These are phyloP conservation scores for Chondrosia reniformis DNA, from an alignment of 37 sponge, comb jelly and placozoan genomes.

Conservation along the genomic window DNA sequence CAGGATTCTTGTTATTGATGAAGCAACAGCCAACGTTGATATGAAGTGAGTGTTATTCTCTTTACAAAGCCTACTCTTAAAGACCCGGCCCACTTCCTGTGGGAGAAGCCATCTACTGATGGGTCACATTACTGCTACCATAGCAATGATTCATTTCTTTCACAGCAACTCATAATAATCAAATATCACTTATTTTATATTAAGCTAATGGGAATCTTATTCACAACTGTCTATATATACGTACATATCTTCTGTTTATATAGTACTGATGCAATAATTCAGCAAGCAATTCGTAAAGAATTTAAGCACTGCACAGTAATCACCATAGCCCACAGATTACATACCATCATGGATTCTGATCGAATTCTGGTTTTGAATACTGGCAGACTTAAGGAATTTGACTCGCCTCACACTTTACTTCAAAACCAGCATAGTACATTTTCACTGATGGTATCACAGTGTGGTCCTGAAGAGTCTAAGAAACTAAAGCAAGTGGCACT, in stretches of 20 bases:
- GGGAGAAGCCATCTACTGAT: not conserved
- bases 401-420: constrained; percentile 37
- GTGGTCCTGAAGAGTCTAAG: constrained; percentile 24
- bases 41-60: constrained; percentile 31
- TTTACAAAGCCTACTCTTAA: not conserved
- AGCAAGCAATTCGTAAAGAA: constrained; percentile 53
- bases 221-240: too few relatives aligned
- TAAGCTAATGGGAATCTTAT: too few relatives aligned
- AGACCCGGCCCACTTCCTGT: too few relatives aligned
- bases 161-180: too few relatives aligned
- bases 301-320: constrained; percentile 81
- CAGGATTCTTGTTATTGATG: constrained; percentile 79
- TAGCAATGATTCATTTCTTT: too few relatives aligned
- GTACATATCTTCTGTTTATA: not conserved
- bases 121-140: too few relatives aligned
- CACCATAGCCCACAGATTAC: constrained; percentile 86
- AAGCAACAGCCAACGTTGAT: constrained; percentile 88
- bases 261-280: constrained; percentile 88
- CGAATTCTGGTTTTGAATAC: constrained; percentile 50
- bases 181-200: too few relatives aligned
- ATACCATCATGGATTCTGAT: constrained; percentile 91
- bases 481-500: constrained; percentile 47
- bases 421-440: constrained; percentile 30
- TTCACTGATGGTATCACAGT: constrained; percentile 41
- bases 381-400: constrained; percentile 53